Evolutionary conservation across 2,113 vertebrate species (phyloP).

Genomic region (Megalops atlanticus): DNA sequence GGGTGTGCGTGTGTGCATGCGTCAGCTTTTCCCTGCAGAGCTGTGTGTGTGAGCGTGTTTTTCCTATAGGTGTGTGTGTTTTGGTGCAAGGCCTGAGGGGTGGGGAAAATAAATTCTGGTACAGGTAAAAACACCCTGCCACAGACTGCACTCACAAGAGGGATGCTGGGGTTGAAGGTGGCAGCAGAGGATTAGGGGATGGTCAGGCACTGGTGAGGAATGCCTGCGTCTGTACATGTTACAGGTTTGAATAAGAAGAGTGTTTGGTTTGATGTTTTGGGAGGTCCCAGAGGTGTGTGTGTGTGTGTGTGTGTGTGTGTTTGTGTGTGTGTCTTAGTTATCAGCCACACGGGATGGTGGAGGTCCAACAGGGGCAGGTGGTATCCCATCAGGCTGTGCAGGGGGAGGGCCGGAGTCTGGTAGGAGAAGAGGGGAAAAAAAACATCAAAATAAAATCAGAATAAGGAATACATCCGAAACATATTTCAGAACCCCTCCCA

Average conservation of each 20-base stretch:
- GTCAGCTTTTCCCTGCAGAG: background rate
- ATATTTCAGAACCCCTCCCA: too few relatives aligned
- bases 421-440: background rate
- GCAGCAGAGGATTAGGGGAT: background rate
- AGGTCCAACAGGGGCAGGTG: conserved; percentile 71
- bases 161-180: background rate
- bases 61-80: background rate
- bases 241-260: background rate
- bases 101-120: background rate
- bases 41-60: conserved; percentile 14
- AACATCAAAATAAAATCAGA: background rate
- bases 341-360: conserved; percentile 56
- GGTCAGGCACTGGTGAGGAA: background rate
- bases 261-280: conserved; percentile 5
- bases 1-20: background rate
- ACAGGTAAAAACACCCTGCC: background rate
- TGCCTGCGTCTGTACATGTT: background rate
- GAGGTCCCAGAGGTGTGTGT: background rate
- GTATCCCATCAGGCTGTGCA: conserved; percentile 75
- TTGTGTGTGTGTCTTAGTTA: conserved; percentile 25
- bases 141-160: background rate
- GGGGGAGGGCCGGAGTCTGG: conserved; percentile 60
- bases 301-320: background rate
- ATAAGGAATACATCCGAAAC: background rate
- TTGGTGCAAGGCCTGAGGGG: background rate